These are phyloP conservation scores for Cydia fagiglandana DNA, from an alignment of 1,140 invertebrate genomes.

Conservation along the genomic window DNA sequence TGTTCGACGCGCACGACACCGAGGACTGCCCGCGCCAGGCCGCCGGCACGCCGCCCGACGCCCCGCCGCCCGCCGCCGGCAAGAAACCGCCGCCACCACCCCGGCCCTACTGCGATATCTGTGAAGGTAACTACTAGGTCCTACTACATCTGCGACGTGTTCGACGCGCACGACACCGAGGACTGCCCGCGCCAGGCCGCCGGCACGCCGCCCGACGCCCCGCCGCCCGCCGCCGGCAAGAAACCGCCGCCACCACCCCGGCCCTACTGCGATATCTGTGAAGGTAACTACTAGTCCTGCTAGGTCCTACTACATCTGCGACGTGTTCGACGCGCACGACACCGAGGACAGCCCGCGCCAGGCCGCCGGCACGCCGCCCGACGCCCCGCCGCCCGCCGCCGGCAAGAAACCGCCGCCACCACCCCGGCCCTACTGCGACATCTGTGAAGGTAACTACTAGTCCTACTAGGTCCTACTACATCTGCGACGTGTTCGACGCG, in stretches of 20 bases:
- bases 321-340: conserved; percentile 96
- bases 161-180: conserved; percentile 97
- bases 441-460: conserved; percentile 89
- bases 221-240: conserved; percentile 74
- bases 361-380: conserved; percentile 79
- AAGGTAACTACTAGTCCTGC: conserved; percentile 82
- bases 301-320: conserved; percentile 89
- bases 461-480: conserved; percentile 78
- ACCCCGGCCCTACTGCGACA: conserved; percentile 92
- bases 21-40: conserved; percentile 96
- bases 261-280: conserved; percentile 95
- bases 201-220: conserved; percentile 63
- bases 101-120: conserved; percentile 94
- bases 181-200: conserved; percentile 94
- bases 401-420: conserved; percentile 78
- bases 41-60: conserved; percentile 73
- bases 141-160: conserved; percentile 95
- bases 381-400: conserved; percentile 67
- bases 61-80: conserved; percentile 70
- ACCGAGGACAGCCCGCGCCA: conserved; percentile 98
- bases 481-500: conserved; percentile 96
- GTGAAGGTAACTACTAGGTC: conserved; percentile 85
- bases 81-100: conserved; percentile 80
- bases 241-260: conserved; percentile 81
- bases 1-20: conserved; percentile 97